phyloP scores from a whole-genome alignment of 1,140 invertebrate species.

The Acromyrmex heyeri region DNA sequence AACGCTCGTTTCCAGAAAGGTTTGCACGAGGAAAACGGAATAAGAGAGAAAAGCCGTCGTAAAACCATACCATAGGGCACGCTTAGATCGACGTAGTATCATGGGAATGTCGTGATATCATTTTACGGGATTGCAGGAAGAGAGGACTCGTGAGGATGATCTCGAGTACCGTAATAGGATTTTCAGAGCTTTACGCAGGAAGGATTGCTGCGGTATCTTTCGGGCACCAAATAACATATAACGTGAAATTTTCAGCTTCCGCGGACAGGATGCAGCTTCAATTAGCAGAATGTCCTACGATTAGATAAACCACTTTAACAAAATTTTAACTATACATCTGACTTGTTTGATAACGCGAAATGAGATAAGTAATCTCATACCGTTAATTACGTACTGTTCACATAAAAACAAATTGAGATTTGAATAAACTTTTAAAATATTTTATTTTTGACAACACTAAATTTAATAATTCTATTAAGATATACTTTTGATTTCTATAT shows the following conservation, averaged over 20 bases:
- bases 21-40: constrained; percentile 5
- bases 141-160: constrained; percentile 42
- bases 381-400: not conserved
- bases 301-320: constrained; percentile 14
- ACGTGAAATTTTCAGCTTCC: constrained; percentile 35
- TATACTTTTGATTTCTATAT: not conserved
- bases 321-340: constrained; percentile 24
- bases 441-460: not conserved
- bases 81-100: constrained; percentile 62
- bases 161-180: constrained; percentile 70
- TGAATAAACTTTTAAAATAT: not conserved
- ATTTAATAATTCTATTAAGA: not conserved
- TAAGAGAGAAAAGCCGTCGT: constrained; percentile 55
- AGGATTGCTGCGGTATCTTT: constrained; percentile 48
- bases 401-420: not conserved
- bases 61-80: constrained; percentile 65
- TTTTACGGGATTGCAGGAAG: constrained; percentile 66
- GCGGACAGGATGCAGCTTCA: constrained; percentile 32
- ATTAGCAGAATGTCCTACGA: constrained; percentile 31
- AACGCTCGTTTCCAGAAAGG: constrained; percentile 1
- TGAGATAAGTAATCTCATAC: not conserved
- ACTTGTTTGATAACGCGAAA: constrained; percentile 2
- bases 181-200: constrained; percentile 56
- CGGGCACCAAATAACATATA: constrained; percentile 44
- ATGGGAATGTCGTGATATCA: constrained; percentile 68